Percentiles rank a stretch among this genome's conserved stretches.
Conservation (phyloP, 2,888 invertebrate species). For the Papilio protenor region DNA sequence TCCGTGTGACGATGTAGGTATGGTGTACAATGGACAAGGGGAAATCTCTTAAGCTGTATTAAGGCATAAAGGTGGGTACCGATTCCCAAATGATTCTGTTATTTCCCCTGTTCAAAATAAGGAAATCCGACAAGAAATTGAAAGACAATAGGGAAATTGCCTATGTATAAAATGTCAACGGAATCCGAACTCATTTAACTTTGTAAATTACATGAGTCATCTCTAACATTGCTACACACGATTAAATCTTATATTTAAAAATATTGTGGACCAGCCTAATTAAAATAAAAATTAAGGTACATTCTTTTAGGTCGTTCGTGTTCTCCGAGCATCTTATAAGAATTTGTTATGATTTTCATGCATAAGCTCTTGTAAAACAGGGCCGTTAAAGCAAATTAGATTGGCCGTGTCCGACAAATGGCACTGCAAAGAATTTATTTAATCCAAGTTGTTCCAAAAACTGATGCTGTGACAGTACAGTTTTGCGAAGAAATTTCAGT, state of each 20-base stretch:
- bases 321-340: conserved; percentile 4
- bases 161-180: conserved; percentile 61
- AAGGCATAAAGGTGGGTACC: conserved; percentile 72
- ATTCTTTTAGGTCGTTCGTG: background rate
- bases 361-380: conserved; percentile 32
- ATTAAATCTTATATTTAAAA: background rate
- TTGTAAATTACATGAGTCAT: background rate
- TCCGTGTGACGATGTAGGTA: conserved; percentile 69
- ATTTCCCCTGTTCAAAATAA: conserved; percentile 71
- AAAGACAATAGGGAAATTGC: conserved; percentile 65
- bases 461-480: conserved; percentile 70
- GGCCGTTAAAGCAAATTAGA: conserved; percentile 56
- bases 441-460: conserved; percentile 75
- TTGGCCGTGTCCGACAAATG: conserved; percentile 67
- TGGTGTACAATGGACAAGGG: conserved; percentile 73
- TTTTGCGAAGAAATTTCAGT: conserved; percentile 73
- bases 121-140: conserved; percentile 67
- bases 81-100: conserved; percentile 74
- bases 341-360: conserved; percentile 38
- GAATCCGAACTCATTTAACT: conserved; percentile 46
- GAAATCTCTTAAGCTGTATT: conserved; percentile 79
- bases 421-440: conserved; percentile 70
- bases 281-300: conserved; percentile 4
- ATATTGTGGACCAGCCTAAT: background rate
- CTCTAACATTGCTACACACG: background rate